Conservation (phyloP, 2,888 invertebrate species). For the Agrenia bidenticulata region DNA sequence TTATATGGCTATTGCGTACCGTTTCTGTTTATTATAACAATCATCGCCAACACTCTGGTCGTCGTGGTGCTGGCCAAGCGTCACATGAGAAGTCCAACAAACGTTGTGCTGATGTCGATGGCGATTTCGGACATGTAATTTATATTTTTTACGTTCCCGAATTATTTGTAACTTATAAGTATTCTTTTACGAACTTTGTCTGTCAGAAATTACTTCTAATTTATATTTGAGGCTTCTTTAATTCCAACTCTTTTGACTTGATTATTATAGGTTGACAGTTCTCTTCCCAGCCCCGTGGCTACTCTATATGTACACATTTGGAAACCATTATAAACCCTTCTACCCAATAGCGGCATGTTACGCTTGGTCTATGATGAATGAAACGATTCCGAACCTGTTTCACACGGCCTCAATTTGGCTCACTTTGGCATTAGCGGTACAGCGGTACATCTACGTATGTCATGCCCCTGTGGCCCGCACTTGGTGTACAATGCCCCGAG, state of each 20-base stretch:
- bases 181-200: too few species aligned
- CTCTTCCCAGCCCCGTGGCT: constrained; percentile 87
- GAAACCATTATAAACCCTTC: constrained; percentile 79
- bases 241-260: too few species aligned
- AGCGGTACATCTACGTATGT: constrained; percentile 92
- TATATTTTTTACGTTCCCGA: too few species aligned
- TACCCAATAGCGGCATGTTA: constrained; percentile 75
- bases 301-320: constrained; percentile 87
- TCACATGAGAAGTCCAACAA: constrained; percentile 79
- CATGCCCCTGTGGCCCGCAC: constrained; percentile 84
- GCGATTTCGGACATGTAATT: constrained; percentile 81
- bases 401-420: constrained; percentile 94
- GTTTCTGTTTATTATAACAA: constrained; percentile 78
- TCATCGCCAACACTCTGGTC: constrained; percentile 86
- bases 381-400: constrained; percentile 80
- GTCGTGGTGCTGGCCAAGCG: constrained; percentile 64
- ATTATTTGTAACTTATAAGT: too few species aligned
- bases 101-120: constrained; percentile 92
- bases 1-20: constrained; percentile 80
- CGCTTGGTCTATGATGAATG: constrained; percentile 64
- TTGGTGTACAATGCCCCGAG: constrained; percentile 65
- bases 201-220: too few species aligned
- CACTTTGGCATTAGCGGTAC: constrained; percentile 84
- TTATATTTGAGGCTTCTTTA: too few species aligned
- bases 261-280: too few species aligned